Evolutionary conservation across 2,797 vertebrate species (phyloP).

Genomic region (Hipposideros larvatus): DNA sequence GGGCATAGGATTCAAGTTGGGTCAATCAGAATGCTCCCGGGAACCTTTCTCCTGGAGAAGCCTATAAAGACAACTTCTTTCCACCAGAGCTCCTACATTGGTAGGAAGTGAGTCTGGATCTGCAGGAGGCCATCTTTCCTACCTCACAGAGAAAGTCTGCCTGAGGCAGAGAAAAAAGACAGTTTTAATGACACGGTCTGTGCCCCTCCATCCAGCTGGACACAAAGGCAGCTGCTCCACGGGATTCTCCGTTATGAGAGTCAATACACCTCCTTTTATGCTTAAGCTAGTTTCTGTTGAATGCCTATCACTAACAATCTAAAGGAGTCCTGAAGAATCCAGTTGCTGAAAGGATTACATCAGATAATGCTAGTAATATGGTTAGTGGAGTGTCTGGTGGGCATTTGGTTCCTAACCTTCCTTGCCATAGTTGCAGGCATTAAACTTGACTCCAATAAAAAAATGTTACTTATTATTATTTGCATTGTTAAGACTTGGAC

Average conservation of each 20-base stretch:
- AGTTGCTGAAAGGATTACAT: not conserved
- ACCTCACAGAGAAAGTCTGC: not conserved
- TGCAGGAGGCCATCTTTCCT: not conserved
- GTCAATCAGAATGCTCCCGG: not conserved
- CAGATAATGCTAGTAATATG: not conserved
- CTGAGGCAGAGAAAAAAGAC: not conserved
- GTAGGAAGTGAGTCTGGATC: not conserved
- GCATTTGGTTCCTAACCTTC: not conserved
- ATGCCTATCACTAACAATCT: not conserved
- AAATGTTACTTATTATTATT: not conserved
- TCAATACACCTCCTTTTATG: not conserved
- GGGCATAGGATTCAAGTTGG: not conserved
- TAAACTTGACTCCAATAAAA: not conserved
- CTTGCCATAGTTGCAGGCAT: not conserved
- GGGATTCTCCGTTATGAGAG: not conserved
- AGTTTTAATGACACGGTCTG: not conserved
- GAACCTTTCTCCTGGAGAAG: not conserved
- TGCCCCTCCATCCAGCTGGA: not conserved
- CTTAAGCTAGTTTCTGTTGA: slow-evolving; percentile 8
- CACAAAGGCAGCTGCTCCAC: not conserved
- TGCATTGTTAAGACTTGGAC: not conserved
- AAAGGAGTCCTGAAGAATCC: not conserved
- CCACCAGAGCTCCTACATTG: not conserved
- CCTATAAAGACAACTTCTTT: not conserved
- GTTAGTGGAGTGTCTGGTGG: not conserved